These are phyloP conservation scores for Sarcophaga rosellei DNA, from an alignment of 2,888 invertebrate genomes.

Conservation along the genomic window DNA sequence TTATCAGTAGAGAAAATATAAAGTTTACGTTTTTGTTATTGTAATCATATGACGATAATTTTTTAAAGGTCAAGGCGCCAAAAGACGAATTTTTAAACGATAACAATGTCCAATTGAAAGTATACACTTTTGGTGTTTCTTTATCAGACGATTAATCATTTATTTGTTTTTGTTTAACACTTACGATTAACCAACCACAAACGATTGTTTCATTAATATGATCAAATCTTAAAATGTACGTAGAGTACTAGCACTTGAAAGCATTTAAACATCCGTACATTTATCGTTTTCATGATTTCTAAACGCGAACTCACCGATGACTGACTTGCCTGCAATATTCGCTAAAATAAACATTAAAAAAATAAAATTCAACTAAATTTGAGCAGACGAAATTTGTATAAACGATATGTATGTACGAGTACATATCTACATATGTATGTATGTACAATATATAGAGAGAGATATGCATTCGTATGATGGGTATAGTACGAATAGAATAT, in stretches of 20 bases:
- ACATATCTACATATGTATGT: neutral
- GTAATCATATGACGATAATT: conserved; percentile 15
- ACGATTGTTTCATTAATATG: conserved; percentile 4
- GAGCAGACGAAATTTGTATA: neutral
- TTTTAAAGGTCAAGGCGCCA: conserved; percentile 48
- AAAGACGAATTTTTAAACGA: neutral
- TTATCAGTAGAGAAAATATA: neutral
- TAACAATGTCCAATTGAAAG: neutral
- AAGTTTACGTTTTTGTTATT: neutral
- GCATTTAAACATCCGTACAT: conserved; percentile 42
- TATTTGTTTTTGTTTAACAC: neutral
- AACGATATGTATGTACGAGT: neutral
- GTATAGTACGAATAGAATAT: no score
- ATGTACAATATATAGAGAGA: neutral
- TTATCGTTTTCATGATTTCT: conserved; percentile 51
- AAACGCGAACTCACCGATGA: conserved; percentile 45
- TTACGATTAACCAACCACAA: neutral
- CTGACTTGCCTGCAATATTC: conserved; percentile 29
- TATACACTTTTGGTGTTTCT: neutral
- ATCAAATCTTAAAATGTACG: conserved; percentile 24
- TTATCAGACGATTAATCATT: neutral
- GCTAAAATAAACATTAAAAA: conserved; percentile 22
- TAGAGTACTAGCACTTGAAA: conserved; percentile 11
- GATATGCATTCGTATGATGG: no score
- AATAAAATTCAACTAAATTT: neutral